Evolutionary conservation across 2,888 invertebrate genomes (phyloP).

Genomic region (Euzetes globulus): DNA sequence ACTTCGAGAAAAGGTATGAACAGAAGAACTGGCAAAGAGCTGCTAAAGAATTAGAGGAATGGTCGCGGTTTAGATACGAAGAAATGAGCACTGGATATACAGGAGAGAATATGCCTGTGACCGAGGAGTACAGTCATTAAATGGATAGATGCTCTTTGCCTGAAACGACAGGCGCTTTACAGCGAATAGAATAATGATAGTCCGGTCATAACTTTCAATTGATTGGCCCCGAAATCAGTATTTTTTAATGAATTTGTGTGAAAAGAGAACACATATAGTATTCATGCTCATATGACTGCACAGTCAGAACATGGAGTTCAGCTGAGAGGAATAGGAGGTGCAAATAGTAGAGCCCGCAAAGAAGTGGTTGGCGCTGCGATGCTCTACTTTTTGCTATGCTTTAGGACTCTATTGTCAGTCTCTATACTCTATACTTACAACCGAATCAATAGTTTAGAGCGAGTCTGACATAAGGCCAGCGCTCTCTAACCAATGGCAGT

Average conservation of each 20-base stretch:
- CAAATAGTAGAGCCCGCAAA: slow-evolving; percentile 22
- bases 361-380: slow-evolving; percentile 17
- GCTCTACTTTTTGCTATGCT: not conserved
- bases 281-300: slow-evolving; percentile 16
- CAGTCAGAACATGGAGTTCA: not conserved
- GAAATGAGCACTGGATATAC: slow-evolving; percentile 1
- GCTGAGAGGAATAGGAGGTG: slow-evolving; percentile 12
- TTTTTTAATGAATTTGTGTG: not conserved
- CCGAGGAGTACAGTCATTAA: not conserved
- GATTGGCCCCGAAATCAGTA: not conserved
- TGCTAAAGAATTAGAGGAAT: not conserved
- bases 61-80: slow-evolving; percentile 10
- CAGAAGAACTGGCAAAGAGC: slow-evolving; percentile 6
- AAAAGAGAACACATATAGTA: not conserved
- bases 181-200: not conserved
- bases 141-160: slow-evolving; percentile 18
- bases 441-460: not conserved
- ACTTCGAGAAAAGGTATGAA: not conserved
- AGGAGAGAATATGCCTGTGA: not conserved
- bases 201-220: not conserved
- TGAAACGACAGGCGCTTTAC: not conserved
- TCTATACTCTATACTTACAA: not conserved
- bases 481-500: slow-evolving; percentile 10
- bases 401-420: not conserved
- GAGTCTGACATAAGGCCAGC: slow-evolving; percentile 10